phyloP scores from a whole-genome alignment of 2,888 invertebrate species.

The Phragmatobia fuliginosa region DNA sequence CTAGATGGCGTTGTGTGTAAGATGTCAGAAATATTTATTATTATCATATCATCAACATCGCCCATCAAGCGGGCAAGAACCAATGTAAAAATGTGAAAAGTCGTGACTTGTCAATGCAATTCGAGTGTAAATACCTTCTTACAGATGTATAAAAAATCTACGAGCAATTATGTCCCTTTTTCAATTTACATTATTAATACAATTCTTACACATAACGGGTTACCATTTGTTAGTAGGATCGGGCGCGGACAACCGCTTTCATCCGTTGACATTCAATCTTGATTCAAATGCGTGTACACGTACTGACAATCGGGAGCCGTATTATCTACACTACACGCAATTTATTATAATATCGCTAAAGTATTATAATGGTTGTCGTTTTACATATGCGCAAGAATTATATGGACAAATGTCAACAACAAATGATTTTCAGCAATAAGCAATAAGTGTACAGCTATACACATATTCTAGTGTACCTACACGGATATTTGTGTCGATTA shows the following conservation, averaged over 20 bases:
- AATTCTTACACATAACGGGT: conserved; percentile 54
- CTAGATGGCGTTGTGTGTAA: no score
- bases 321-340: conserved; percentile 44
- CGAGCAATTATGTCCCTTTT: conserved; percentile 41
- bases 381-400: conserved; percentile 2
- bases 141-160: conserved; percentile 5
- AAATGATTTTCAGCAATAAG: no score
- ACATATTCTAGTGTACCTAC: no score
- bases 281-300: conserved; percentile 54
- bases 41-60: no score
- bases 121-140: not conserved
- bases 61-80: no score
- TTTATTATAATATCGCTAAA: conserved; percentile 44
- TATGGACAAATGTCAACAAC: not conserved
- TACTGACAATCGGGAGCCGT: conserved; percentile 42
- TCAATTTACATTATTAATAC: conserved; percentile 59
- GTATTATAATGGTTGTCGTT: conserved; percentile 28
- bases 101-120: not conserved
- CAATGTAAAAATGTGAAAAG: not conserved
- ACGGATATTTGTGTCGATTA: no score
- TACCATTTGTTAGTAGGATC: conserved; percentile 49
- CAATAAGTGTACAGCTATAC: no score
- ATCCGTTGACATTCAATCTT: conserved; percentile 52
- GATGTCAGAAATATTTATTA: no score
- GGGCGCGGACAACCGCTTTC: conserved; percentile 40